Evolutionary conservation across 2,797 vertebrate species (phyloP).

Genomic region (Tangara arthus): DNA sequence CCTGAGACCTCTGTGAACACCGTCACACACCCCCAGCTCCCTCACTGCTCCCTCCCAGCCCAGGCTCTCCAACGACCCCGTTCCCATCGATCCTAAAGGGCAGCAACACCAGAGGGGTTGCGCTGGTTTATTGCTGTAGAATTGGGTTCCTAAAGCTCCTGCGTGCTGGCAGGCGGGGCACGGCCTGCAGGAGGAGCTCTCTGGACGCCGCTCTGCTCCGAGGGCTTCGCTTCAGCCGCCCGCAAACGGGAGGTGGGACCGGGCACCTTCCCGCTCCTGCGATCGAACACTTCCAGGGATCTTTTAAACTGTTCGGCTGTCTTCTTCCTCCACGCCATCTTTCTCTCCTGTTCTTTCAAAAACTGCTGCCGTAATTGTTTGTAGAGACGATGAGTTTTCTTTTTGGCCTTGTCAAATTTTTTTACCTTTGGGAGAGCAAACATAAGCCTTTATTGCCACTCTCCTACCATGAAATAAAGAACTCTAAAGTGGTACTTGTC

Average conservation of each 20-base stretch:
- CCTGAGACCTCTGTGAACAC: too few species aligned
- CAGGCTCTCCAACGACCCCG: background rate
- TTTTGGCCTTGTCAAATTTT: constrained; percentile 50
- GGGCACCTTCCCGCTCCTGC: rapidly evolving
- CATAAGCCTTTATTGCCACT: background rate
- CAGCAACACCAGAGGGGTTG: rapidly evolving
- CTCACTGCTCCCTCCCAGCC: background rate
- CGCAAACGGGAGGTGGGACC: rapidly evolving
- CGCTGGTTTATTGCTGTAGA: background rate
- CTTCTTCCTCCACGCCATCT: background rate
- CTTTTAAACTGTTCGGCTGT: background rate
- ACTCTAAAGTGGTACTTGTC: background rate
- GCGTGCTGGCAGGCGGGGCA: background rate
- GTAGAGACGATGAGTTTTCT: background rate
- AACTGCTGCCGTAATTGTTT: constrained; percentile 62
- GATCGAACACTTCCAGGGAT: constrained; percentile 15
- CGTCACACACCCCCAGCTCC: background rate
- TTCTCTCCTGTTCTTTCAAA: constrained; percentile 48
- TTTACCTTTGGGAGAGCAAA: constrained; percentile 51
- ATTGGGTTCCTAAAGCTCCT: background rate
- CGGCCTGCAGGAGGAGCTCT: constrained; percentile 1
- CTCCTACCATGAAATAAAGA: background rate
- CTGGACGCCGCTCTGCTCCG: rapidly evolving
- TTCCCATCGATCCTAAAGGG: background rate
- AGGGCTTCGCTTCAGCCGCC: rapidly evolving